Evolutionary conservation across 2,113 vertebrate genomes (phyloP), one percentile per base, ranked within the genome.

Genomic region (Arothron firmamentum): DNA sequence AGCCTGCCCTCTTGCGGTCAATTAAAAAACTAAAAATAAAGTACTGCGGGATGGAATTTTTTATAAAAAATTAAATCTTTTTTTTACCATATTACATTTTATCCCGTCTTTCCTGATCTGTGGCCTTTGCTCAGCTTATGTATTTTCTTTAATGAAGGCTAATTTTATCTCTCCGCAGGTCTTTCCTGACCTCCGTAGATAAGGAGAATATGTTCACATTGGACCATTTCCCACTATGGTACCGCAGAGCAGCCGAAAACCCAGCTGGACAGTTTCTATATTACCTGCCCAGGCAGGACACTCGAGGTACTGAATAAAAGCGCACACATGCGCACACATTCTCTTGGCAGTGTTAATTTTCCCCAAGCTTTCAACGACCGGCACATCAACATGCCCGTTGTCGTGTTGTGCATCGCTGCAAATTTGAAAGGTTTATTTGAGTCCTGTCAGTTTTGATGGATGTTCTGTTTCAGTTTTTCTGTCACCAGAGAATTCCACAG

Each of bases 181-280:
- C 92, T 76, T 98, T 98, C 87, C 90, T 98, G 87, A 92, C 90
- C 0, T 75, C 80, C 15, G 82, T 86, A 17, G 94, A 98, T 19
- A 92, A 93, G 66, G 91, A 93, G 70, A 98, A 93, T 49, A 87
- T 95, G 72, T 98, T 98, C 90, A 96, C 94, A 4, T 84, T 94
- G 92, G 95, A 96, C 80, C 93, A 93, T 81, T 98, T 97, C 75
- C 96, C 96, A 0, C 83, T 96, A 70, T 98, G 96, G 96, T 98
- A 97, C 83, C 93, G 95, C 31, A 90, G 93, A 72, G 95, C 96
- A 0, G 91, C 93, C 0, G 94, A 98, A 72, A 89, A 93, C 67
- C 92, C 93, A 19, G 72, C 92, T 0, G 95, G 95, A 62, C 92
- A 92, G 81, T 97, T 98, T 87, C 82, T 96, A 60, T 98, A 94